These are phyloP conservation scores for Chironomus tentans DNA, from an alignment of 2,888 invertebrate genomes.

Conservation along the genomic window DNA sequence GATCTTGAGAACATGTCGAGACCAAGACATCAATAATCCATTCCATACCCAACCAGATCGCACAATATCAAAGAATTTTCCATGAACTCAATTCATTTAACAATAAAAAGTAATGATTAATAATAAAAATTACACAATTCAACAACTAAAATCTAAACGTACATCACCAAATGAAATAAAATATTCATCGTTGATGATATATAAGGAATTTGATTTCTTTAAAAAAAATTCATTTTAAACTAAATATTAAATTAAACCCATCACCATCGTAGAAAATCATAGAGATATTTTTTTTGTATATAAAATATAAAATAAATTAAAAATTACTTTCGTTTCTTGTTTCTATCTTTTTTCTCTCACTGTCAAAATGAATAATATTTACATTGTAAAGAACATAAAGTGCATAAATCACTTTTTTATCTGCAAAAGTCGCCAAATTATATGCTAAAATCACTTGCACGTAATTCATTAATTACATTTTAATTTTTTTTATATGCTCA, in stretches of 20 bases:
- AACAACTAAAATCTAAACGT: too few species aligned
- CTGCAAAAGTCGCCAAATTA: neutral
- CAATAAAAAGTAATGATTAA: too few species aligned
- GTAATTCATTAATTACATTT: neutral
- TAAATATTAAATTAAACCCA: neutral
- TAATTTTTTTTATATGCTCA: neutral
- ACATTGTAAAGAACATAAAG: neutral
- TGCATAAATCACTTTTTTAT: neutral
- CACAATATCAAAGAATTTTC: too few species aligned
- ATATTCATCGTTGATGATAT: neutral
- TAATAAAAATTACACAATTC: too few species aligned
- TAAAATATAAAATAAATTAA: neutral
- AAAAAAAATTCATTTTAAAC: neutral
- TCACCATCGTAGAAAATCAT: neutral
- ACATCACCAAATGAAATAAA: too few species aligned
- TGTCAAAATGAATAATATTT: constrained; percentile 8
- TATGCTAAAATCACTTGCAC: constrained; percentile 9
- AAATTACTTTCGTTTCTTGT: neutral
- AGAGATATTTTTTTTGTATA: neutral
- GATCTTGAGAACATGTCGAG: too few species aligned
- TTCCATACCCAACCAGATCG: too few species aligned
- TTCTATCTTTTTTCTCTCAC: neutral
- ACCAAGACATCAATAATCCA: too few species aligned
- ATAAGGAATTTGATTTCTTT: neutral
- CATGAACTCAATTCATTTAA: too few species aligned